Evolutionary conservation across 2,113 vertebrate species (phyloP).

Genomic region (Phyllopteryx taeniolatus): DNA sequence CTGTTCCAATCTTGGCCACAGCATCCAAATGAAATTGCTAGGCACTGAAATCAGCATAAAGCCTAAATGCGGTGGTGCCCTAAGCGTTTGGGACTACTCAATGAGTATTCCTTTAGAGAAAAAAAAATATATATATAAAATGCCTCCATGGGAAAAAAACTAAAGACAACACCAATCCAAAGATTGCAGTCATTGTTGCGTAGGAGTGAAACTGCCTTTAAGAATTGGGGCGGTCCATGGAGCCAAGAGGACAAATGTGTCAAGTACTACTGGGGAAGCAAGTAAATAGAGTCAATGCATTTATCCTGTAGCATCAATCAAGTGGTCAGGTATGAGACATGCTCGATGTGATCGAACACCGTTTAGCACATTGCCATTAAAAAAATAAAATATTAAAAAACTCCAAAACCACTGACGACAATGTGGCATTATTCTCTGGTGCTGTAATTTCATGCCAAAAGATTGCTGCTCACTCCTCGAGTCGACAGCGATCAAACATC

Average conservation of each 20-base stretch:
- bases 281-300: not conserved
- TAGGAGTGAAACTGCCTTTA: not conserved
- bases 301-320: not conserved
- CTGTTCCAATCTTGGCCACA: slow-evolving; percentile 69
- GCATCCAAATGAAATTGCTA: slow-evolving; percentile 67
- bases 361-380: not conserved
- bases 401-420: not conserved
- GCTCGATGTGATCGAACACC: not conserved
- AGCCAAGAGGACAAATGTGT: not conserved
- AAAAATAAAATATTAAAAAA: not conserved
- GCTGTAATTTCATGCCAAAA: not conserved
- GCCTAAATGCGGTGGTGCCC: not conserved
- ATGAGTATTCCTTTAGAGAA: not conserved
- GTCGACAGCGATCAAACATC: not conserved
- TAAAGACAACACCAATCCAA: not conserved
- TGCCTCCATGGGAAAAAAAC: not conserved
- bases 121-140: not conserved
- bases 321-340: not conserved
- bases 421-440: not conserved
- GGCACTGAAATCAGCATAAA: slow-evolving; percentile 60
- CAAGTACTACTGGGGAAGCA: not conserved
- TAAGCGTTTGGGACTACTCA: not conserved
- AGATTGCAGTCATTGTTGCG: not conserved
- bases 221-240: not conserved
- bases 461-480: not conserved